Evolutionary conservation across 1,140 invertebrate genomes (phyloP), one percentile per base, ranked within the genome.

Genomic region (Drosophila mojavensis): DNA sequence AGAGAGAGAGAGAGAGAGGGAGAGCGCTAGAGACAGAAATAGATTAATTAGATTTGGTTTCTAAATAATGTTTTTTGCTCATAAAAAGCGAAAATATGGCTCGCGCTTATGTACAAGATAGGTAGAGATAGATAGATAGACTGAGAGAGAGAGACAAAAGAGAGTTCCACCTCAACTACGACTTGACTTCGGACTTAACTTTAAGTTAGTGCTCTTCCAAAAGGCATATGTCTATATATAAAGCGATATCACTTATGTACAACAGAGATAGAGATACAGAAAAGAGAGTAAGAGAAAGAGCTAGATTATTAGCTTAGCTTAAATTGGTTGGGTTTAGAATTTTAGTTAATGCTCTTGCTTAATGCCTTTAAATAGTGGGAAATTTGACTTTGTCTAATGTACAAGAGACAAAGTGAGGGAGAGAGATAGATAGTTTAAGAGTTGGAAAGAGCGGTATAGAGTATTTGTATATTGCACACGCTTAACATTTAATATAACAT

Each of bases 381-480:
- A 28, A 43, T 28, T 47, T 47, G 9, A 39, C 41, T 45, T 60
- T 45, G 41, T 17, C 56, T 17, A 48, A 36, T 17, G 33, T 45
- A 33, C 53, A 48, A 51, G 11, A 45, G 43, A 47, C 28, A 59
- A 10, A 54, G 30, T 7, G n/a, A 11, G 4, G 17, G 5, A 17
- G 15, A 7, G n/a, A 17, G 43, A 47, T 17, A 47, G 17, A 47
- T 45, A 45, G 41, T 11, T 11, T 4, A 1, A 43, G 3, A 43
- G 41, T n/a, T n/a, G 17, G 17, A 36, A 26, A 45, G 56, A 43
- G 45, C 4, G 36, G 58, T 24, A 39, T 59, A 47, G 54, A 60
- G 39, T 69, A 61, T 55, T 69, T 47, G 26, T 48, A 67, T 54
- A 54, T 72, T 67, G 41, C 41, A 67, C 62, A 58, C 43, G 65